phyloP scores from a whole-genome alignment of 2,888 invertebrate species.

The Euzetes globulus region DNA sequence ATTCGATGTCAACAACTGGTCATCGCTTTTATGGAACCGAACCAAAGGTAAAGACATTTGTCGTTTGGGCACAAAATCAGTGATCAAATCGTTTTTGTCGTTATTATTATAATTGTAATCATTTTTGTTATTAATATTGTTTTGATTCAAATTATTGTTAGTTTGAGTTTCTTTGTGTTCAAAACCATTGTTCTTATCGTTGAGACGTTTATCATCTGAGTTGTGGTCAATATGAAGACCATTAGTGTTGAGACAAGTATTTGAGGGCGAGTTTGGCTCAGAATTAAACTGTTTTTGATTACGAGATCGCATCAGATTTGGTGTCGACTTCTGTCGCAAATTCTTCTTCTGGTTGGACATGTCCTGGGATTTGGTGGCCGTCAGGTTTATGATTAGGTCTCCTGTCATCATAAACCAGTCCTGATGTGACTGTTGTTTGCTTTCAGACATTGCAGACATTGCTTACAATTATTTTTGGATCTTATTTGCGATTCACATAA shows the following conservation, averaged over 20 bases:
- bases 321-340: conserved; percentile 32
- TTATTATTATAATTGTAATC: background rate
- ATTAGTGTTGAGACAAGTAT: background rate
- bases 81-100: background rate
- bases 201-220: background rate
- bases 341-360: conserved; percentile 58
- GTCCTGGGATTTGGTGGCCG: conserved; percentile 46
- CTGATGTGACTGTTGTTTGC: background rate
- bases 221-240: background rate
- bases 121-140: background rate
- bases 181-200: background rate
- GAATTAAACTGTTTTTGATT: background rate
- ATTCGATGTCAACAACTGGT: background rate
- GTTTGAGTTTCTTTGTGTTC: conserved; percentile 13
- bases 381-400: conserved; percentile 85
- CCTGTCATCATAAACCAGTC: conserved; percentile 86
- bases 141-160: background rate
- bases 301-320: conserved; percentile 4
- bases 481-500: background rate
- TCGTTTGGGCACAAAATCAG: background rate
- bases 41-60: conserved; percentile 23
- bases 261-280: background rate
- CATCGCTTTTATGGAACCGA: conserved; percentile 15
- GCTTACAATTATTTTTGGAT: too few relatives aligned
- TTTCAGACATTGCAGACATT: background rate